These are phyloP conservation scores for Amphiprion clarkii DNA, from an alignment of 2,797 vertebrate species.

Conservation along the genomic window DNA sequence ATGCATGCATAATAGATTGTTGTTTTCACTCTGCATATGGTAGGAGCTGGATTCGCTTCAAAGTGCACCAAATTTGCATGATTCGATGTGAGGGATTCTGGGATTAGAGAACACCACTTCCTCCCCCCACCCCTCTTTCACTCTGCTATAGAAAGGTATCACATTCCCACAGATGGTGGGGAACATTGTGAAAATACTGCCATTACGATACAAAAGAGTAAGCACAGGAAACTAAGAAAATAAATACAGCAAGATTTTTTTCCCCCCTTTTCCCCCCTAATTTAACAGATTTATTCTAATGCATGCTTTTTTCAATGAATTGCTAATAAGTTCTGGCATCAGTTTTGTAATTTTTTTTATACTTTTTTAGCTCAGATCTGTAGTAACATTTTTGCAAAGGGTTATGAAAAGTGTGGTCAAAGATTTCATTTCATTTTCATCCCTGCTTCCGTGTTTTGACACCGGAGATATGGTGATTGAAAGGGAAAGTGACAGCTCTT, in stretches of 20 bases:
- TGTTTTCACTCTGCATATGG: conserved; percentile 90
- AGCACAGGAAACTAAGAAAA: conserved; percentile 57
- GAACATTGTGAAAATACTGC: conserved; percentile 82
- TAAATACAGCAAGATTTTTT: conserved; percentile 36
- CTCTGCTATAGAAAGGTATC: conserved; percentile 88
- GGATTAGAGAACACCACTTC: conserved; percentile 88
- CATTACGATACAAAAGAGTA: conserved; percentile 78
- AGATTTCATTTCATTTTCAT: conserved; percentile 7
- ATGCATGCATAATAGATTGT: conserved; percentile 92
- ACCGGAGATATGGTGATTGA: conserved; percentile 44
- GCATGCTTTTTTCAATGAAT: conserved; percentile 29
- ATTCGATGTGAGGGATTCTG: conserved; percentile 90
- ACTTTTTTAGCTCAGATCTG: background rate
- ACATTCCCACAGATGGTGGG: conserved; percentile 88
- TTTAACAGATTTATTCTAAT: conserved; percentile 54
- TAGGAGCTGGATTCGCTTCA: conserved; percentile 90
- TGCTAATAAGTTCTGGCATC: background rate
- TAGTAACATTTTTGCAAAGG: conserved; percentile 4
- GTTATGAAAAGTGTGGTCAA: conserved; percentile 28
- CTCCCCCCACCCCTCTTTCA: conserved; percentile 78
- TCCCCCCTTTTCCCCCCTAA: background rate
- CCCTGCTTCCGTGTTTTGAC: conserved; percentile 45
- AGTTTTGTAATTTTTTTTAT: background rate
- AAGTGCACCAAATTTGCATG: conserved; percentile 90
- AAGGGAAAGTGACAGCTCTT: conserved; percentile 69